Evolutionary conservation across 2,797 vertebrate genomes (phyloP).

Genomic region (Anisognathus igniventris): DNA sequence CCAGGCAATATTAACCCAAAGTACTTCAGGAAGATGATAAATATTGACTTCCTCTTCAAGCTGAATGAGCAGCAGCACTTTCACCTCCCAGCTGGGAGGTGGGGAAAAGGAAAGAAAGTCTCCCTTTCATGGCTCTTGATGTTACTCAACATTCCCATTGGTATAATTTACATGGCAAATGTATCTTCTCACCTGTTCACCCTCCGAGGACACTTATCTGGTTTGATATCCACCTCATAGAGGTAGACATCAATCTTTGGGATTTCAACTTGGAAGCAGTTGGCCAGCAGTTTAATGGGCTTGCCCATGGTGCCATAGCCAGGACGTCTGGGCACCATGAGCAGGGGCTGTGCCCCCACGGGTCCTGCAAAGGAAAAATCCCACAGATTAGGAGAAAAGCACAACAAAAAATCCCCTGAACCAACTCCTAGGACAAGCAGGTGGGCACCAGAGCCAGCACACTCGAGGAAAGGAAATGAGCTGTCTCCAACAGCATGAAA

Average conservation of each 20-base stretch:
- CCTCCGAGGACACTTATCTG: constrained; percentile 94
- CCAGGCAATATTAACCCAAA: background rate
- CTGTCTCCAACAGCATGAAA: background rate
- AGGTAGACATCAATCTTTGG: constrained; percentile 98
- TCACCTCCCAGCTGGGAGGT: background rate
- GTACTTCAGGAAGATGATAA: background rate
- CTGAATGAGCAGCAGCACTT: background rate
- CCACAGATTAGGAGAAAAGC: background rate
- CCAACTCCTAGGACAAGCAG: background rate
- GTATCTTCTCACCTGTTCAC: constrained; percentile 89
- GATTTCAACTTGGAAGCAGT: constrained; percentile 99
- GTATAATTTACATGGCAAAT: background rate
- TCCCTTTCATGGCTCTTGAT: background rate
- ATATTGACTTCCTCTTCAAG: background rate
- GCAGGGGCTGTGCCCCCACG: constrained; percentile 92
- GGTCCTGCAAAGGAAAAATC: constrained; percentile 75
- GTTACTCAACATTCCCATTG: rapidly evolving
- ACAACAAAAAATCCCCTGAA: background rate
- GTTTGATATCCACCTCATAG: constrained; percentile 98
- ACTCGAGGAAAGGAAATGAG: background rate
- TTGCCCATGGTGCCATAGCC: constrained; percentile 98
- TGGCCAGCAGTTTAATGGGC: constrained; percentile 96
- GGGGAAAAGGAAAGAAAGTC: background rate
- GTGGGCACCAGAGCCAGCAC: background rate
- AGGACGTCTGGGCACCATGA: constrained; percentile 91